Conservation (phyloP, 2,888 invertebrate genomes). For the Caradrina clavipalpis region DNA sequence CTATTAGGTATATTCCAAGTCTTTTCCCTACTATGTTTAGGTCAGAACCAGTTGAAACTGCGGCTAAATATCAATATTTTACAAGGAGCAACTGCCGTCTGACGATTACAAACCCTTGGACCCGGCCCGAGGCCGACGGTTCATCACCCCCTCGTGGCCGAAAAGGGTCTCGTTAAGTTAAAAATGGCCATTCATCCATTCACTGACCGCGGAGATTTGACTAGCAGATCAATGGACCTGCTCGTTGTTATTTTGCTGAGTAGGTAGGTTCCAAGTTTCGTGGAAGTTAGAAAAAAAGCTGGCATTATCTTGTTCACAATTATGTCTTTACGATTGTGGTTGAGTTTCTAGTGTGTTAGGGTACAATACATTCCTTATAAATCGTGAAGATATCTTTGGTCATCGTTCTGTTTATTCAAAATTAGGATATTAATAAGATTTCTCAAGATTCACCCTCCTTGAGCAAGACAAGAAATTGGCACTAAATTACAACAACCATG, state of each 20-base stretch:
- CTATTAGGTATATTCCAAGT: background rate
- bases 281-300: background rate
- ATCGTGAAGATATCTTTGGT: background rate
- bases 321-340: background rate
- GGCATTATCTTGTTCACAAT: background rate
- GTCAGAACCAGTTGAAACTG: background rate
- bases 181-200: slow-evolving; percentile 33
- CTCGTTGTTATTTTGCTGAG: slow-evolving; percentile 12
- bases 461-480: no score
- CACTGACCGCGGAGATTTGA: slow-evolving; percentile 16
- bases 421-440: no score
- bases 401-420: background rate
- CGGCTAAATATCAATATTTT: slow-evolving; percentile 27
- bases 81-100: slow-evolving; percentile 16
- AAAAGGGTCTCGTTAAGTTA: slow-evolving; percentile 30
- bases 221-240: slow-evolving; percentile 1
- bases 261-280: background rate
- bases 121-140: background rate
- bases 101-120: slow-evolving; percentile 20
- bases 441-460: background rate
- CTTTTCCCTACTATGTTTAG: background rate
- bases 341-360: no score
- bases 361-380: background rate
- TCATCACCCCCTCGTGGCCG: slow-evolving; percentile 29
- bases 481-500: no score